These are phyloP conservation scores for Leucophenga montana DNA, from an alignment of 2,888 invertebrate species.

Conservation along the genomic window DNA sequence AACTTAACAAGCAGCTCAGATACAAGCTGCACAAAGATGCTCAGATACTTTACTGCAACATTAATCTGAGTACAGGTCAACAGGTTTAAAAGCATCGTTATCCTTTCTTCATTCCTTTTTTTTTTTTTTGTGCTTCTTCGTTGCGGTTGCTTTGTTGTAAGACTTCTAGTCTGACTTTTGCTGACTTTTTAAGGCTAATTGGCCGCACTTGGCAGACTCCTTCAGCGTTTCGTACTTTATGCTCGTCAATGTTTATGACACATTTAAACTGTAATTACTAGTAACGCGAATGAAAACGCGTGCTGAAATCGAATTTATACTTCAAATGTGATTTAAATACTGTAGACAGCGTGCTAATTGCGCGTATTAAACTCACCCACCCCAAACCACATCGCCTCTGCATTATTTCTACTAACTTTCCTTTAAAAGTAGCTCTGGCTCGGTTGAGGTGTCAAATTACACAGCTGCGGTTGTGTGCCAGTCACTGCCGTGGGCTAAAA, in stretches of 20 bases:
- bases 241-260: conserved; percentile 14
- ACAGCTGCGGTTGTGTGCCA: conserved; percentile 40
- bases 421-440: too few species aligned
- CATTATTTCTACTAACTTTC: too few species aligned
- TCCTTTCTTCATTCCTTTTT: conserved; percentile 37
- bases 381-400: too few species aligned
- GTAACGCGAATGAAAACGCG: background rate
- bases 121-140: conserved; percentile 27
- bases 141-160: background rate
- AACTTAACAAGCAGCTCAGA: conserved; percentile 8
- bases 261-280: background rate
- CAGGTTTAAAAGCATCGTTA: conserved; percentile 40
- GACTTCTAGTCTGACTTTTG: conserved; percentile 38
- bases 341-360: conserved; percentile 51
- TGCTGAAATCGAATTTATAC: background rate
- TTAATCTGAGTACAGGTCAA: conserved; percentile 40
- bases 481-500: background rate
- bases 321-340: conserved; percentile 12
- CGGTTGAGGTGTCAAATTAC: conserved; percentile 55
- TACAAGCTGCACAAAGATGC: conserved; percentile 9
- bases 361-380: conserved; percentile 37
- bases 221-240: conserved; percentile 34
- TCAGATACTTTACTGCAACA: conserved; percentile 6
- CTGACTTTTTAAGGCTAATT: conserved; percentile 43
- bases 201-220: conserved; percentile 29